These are phyloP conservation scores for Pseudonaja textilis DNA, from an alignment of 2,113 vertebrate species.

Conservation along the genomic window DNA sequence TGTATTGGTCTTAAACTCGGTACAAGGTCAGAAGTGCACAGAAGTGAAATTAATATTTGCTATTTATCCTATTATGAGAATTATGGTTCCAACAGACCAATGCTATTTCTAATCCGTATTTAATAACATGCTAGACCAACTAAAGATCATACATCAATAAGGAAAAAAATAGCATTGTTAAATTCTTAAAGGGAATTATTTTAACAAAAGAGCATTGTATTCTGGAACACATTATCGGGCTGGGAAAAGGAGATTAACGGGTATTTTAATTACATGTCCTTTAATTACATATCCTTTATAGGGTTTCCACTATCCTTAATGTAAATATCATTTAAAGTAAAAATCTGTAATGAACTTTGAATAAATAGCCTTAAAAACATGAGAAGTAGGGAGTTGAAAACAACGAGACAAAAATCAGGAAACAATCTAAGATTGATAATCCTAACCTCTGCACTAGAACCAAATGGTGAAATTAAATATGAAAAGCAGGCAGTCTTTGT, in stretches of 20 bases:
- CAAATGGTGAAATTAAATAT: conserved; percentile 4
- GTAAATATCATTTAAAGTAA: not conserved
- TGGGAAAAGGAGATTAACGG: conserved; percentile 51
- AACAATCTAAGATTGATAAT: not conserved
- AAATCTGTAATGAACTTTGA: not conserved
- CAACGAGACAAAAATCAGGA: conserved; percentile 9
- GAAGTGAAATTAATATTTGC: conserved; percentile 38
- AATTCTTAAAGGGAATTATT: conserved; percentile 70
- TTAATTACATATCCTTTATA: not conserved
- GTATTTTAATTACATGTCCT: conserved; percentile 33
- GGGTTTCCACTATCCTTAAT: not conserved
- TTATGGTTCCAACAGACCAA: conserved; percentile 55
- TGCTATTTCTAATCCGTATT: conserved; percentile 70
- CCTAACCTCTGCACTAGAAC: not conserved
- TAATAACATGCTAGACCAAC: conserved; percentile 69
- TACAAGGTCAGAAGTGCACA: conserved; percentile 44
- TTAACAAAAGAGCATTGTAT: conserved; percentile 67
- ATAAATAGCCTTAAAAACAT: conserved; percentile 16
- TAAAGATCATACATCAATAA: conserved; percentile 52
- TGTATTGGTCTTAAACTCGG: conserved; percentile 4
- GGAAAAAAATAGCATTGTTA: conserved; percentile 61
- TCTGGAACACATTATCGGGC: conserved; percentile 42
- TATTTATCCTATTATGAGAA: conserved; percentile 56
- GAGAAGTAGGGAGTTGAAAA: not conserved
- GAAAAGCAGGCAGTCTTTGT: not conserved